Evolutionary conservation across 1,140 invertebrate species (phyloP).

Genomic region (Campoletis sonorensis): DNA sequence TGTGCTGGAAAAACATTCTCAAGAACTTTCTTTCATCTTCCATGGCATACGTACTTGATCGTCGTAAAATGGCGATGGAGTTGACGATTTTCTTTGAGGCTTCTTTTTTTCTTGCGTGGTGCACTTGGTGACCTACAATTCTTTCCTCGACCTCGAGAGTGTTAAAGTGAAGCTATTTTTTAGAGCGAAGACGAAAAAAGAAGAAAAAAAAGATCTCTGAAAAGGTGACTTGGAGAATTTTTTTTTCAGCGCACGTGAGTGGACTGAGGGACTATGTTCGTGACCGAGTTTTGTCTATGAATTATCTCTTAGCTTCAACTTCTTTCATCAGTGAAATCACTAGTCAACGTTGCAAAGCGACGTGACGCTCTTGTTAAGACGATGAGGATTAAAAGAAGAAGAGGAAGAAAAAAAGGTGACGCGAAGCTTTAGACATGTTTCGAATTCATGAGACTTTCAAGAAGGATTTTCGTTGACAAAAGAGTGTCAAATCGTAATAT

Average conservation of each 20-base stretch:
- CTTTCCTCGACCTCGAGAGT: slow-evolving; percentile 46
- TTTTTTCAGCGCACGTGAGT: neutral
- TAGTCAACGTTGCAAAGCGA: neutral
- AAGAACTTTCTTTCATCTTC: too few species aligned
- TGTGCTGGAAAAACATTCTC: too few species aligned
- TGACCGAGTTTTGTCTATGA: slow-evolving; percentile 35
- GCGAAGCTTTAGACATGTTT: too few species aligned
- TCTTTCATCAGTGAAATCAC: slow-evolving; percentile 31
- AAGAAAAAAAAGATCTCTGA: neutral
- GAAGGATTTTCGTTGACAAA: neutral
- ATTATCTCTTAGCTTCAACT: slow-evolving; percentile 11
- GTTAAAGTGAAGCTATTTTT: slow-evolving; percentile 48
- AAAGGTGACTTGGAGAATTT: neutral
- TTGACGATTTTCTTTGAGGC: slow-evolving; percentile 47
- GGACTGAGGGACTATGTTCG: neutral
- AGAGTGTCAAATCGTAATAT: neutral
- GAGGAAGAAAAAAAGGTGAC: too few species aligned
- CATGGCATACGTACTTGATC: too few species aligned
- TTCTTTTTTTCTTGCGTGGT: neutral
- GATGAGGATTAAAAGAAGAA: neutral
- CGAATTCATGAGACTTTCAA: neutral
- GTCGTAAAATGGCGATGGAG: neutral
- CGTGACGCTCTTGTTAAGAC: neutral
- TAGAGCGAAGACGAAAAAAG: slow-evolving; percentile 44
- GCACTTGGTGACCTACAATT: slow-evolving; percentile 60